Conservation (phyloP, 37 sponge, comb jelly and placozoan genomes). For the Petrosia ficiformis region DNA sequence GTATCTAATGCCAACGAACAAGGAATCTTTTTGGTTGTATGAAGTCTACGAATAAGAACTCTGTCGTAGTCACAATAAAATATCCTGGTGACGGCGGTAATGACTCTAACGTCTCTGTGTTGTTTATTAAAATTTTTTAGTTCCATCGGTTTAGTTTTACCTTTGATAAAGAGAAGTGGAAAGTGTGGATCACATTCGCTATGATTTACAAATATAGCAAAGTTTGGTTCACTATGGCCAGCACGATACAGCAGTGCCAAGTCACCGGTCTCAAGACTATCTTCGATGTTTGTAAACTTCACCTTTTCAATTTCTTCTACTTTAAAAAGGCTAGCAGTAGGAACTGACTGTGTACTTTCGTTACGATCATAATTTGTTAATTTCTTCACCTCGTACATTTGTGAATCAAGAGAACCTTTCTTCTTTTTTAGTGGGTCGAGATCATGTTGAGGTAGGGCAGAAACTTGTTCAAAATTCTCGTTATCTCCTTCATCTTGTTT, state of each 20-base stretch:
- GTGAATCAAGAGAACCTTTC: neutral
- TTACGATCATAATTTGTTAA: neutral
- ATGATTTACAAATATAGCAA: conserved; percentile 49
- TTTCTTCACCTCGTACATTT: neutral
- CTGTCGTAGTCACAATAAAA: conserved; percentile 63
- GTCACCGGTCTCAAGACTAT: conserved; percentile 46
- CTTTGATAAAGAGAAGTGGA: conserved; percentile 58
- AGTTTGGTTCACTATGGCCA: conserved; percentile 49
- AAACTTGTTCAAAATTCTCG: too few relatives aligned
- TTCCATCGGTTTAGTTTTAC: conserved; percentile 57
- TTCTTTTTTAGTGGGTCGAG: neutral
- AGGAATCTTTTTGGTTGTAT: conserved; percentile 23
- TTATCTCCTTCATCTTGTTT: too few relatives aligned
- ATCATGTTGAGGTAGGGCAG: neutral
- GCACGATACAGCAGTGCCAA: conserved; percentile 55
- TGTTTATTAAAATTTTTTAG: conserved; percentile 23
- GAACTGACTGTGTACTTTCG: neutral
- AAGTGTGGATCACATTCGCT: conserved; percentile 22
- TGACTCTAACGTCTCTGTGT: conserved; percentile 25
- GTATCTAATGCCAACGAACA: neutral
- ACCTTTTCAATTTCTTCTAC: neutral
- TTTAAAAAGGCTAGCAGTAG: neutral
- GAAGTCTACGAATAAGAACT: conserved; percentile 41
- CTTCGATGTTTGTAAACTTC: neutral
- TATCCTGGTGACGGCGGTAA: conserved; percentile 59